Percentiles rank a stretch among this genome's conserved stretches.
These are phyloP conservation scores for Chionodraco myersi DNA, from an alignment of 2,113 vertebrate genomes.

Conservation along the genomic window DNA sequence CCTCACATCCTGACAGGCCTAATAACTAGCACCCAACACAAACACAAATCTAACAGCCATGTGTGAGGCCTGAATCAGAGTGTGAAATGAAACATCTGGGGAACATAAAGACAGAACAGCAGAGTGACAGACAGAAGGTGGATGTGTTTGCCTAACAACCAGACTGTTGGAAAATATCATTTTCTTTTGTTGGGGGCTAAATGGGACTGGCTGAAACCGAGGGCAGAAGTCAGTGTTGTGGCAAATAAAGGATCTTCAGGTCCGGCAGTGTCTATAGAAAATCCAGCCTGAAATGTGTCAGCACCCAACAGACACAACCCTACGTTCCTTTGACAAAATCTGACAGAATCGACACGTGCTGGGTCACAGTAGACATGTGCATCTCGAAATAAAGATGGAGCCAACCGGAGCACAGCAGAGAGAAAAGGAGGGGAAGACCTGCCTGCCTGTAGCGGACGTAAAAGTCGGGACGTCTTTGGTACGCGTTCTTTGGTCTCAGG, in stretches of 20 bases:
- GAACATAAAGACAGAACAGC: conserved; percentile 24
- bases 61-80: conserved; percentile 42
- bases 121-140: conserved; percentile 3
- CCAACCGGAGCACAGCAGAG: conserved; percentile 33
- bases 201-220: conserved; percentile 9
- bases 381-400: conserved; percentile 67
- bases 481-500: too few species aligned
- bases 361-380: conserved; percentile 68
- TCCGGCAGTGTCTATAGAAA: conserved; percentile 27
- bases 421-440: conserved; percentile 21
- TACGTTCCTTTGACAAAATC: conserved; percentile 46
- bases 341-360: conserved; percentile 68
- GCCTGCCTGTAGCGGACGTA: conserved; percentile 9
- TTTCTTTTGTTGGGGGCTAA: conserved; percentile 48
- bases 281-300: conserved; percentile 19
- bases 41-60: conserved; percentile 32
- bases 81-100: conserved; percentile 64
- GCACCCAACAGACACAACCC: conserved; percentile 34
- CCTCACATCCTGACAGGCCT: conserved; percentile 68
- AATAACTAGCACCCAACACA: conserved; percentile 48
- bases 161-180: conserved; percentile 40
- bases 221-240: conserved; percentile 56
- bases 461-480: too few species aligned
- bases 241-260: conserved; percentile 63
- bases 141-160: conserved; percentile 45